These are phyloP conservation scores for Coenobita brevimanus DNA, from an alignment of 1,140 invertebrate species.

Conservation along the genomic window DNA sequence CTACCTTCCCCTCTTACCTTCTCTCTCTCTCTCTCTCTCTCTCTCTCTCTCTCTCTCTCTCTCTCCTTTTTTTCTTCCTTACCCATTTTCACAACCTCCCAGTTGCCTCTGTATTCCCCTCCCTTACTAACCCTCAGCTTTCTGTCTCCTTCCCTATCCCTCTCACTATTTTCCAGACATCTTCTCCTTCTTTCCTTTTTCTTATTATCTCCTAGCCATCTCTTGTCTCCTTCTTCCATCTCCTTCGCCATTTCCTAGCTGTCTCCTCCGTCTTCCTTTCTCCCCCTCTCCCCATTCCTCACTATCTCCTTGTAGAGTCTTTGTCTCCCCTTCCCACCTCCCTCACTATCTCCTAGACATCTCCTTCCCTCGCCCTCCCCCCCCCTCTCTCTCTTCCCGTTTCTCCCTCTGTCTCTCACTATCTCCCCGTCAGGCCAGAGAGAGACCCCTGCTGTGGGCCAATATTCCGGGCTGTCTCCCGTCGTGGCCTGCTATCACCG, in stretches of 20 bases:
- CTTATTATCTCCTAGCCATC: neutral
- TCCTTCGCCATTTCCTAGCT: neutral
- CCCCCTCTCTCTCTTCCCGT: too few species aligned
- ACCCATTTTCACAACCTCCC: neutral
- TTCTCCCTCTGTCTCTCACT: too few species aligned
- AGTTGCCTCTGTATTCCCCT: too few species aligned
- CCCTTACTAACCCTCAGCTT: neutral
- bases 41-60: neutral
- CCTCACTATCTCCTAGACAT: too few species aligned
- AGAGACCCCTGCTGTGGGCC: too few species aligned
- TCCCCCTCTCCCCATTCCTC: conserved; percentile 3
- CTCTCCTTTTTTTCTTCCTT: neutral
- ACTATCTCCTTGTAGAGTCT: neutral
- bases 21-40: neutral
- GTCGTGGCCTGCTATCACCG: too few species aligned
- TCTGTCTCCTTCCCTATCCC: neutral
- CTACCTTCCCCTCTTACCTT: neutral
- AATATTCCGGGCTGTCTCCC: too few species aligned
- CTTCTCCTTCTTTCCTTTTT: neutral
- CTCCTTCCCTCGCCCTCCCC: too few species aligned
- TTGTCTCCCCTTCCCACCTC: neutral
- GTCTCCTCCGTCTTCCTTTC: too few species aligned
- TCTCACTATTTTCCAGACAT: neutral
- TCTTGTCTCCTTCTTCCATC: neutral
- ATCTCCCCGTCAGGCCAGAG: too few species aligned